Conservation (phyloP, 2,888 invertebrate species). For the Cheilosia scutellata region DNA sequence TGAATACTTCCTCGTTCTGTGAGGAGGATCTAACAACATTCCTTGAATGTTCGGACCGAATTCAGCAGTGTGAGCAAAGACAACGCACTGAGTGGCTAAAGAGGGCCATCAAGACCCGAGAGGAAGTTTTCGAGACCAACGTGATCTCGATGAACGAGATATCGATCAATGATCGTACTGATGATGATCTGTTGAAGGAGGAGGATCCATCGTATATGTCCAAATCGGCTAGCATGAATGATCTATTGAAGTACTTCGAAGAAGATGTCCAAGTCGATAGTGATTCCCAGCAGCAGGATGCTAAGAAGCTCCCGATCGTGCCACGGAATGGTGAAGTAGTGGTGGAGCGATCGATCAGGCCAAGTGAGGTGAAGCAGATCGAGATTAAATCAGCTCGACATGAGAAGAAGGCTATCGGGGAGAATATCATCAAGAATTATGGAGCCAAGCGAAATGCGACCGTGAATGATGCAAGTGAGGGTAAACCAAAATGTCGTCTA, state of each 20-base stretch:
- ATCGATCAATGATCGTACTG: conserved; percentile 64
- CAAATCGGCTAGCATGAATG: conserved; percentile 78
- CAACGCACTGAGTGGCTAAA: conserved; percentile 65
- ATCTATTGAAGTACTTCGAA: conserved; percentile 81
- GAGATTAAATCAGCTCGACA: conserved; percentile 4
- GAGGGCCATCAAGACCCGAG: conserved; percentile 79
- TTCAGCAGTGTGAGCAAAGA: conserved; percentile 76
- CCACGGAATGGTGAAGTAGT: not conserved
- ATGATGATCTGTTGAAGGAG: conserved; percentile 79
- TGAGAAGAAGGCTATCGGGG: not conserved
- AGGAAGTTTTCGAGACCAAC: conserved; percentile 80
- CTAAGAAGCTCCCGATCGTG: conserved; percentile 39
- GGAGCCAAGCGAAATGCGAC: not conserved
- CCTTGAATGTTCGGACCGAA: conserved; percentile 79
- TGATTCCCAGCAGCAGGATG: conserved; percentile 69
- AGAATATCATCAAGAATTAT: conserved; percentile 32
- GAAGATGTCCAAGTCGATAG: conserved; percentile 78
- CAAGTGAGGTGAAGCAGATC: conserved; percentile 36
- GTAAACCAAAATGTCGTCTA: not conserved
- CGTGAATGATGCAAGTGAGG: not conserved
- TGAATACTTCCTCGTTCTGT: conserved; percentile 80
- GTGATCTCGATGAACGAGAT: conserved; percentile 63
- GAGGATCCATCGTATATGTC: conserved; percentile 76
- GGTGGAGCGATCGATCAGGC: conserved; percentile 4
- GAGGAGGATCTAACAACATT: conserved; percentile 79